phyloP scores from a whole-genome alignment of 1,140 invertebrate species.

The Agraylea sexmaculata region DNA sequence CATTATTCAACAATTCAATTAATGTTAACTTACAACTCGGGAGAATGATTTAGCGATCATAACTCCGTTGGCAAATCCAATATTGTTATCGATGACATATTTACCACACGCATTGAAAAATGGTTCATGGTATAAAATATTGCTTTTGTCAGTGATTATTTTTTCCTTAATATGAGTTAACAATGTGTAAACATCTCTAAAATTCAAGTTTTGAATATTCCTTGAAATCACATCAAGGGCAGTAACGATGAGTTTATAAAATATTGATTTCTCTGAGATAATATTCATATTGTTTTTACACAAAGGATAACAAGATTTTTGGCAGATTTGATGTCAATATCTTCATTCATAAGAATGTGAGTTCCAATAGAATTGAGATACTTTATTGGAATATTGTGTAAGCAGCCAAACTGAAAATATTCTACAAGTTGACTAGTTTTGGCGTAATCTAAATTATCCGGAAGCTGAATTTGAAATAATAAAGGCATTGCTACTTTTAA shows the following conservation, averaged over 20 bases:
- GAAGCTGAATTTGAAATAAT: slow-evolving; percentile 47
- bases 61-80: slow-evolving; percentile 38
- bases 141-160: slow-evolving; percentile 30
- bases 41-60: slow-evolving; percentile 38
- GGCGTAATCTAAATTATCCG: slow-evolving; percentile 39
- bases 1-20: slow-evolving; percentile 8
- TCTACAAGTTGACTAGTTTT: slow-evolving; percentile 38
- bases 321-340: slow-evolving; percentile 32
- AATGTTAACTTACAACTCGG: slow-evolving; percentile 36
- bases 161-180: slow-evolving; percentile 32
- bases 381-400: slow-evolving; percentile 35
- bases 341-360: slow-evolving; percentile 30
- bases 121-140: slow-evolving; percentile 45
- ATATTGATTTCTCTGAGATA: slow-evolving; percentile 25
- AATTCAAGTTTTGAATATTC: slow-evolving; percentile 30
- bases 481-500: slow-evolving; percentile 47
- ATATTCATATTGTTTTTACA: slow-evolving; percentile 30
- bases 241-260: slow-evolving; percentile 33
- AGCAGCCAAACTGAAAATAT: slow-evolving; percentile 38
- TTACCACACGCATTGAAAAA: slow-evolving; percentile 39
- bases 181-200: slow-evolving; percentile 35
- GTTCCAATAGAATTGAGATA: slow-evolving; percentile 38
- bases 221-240: slow-evolving; percentile 33
- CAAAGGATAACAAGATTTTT: slow-evolving; percentile 39
- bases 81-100: slow-evolving; percentile 35